phyloP scores from a whole-genome alignment of 1,140 invertebrate species.

The Pachyrhynchus sulphureomaculatus region DNA sequence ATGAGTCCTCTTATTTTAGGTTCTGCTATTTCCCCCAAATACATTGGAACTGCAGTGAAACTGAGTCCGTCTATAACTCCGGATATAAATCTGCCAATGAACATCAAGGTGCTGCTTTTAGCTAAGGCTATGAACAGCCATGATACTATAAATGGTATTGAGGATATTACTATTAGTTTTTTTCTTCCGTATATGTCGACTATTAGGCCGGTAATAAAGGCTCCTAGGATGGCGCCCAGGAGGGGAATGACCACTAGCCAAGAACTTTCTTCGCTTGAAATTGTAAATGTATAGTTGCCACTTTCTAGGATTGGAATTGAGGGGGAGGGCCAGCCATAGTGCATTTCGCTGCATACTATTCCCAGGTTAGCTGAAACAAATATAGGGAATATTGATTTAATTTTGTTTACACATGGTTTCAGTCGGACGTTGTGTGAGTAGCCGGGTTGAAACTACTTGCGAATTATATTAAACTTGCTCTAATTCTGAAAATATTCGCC shows the following conservation, averaged over 20 bases:
- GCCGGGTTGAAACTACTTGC: not conserved
- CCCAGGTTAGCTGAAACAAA: slow-evolving; percentile 32
- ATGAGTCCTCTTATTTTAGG: slow-evolving; percentile 63
- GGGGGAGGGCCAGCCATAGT: slow-evolving; percentile 45
- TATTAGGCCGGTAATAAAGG: slow-evolving; percentile 54
- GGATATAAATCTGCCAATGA: slow-evolving; percentile 53
- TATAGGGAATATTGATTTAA: not conserved
- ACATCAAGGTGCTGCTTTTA: slow-evolving; percentile 48
- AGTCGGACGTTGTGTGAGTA: not conserved
- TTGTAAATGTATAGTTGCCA: slow-evolving; percentile 42
- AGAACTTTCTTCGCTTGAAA: slow-evolving; percentile 51
- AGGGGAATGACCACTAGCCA: slow-evolving; percentile 65
- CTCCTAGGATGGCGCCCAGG: slow-evolving; percentile 62
- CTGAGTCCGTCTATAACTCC: slow-evolving; percentile 67
- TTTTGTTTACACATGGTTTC: not conserved
- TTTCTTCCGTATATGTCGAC: slow-evolving; percentile 67
- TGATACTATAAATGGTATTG: slow-evolving; percentile 61
- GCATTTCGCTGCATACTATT: slow-evolving; percentile 42
- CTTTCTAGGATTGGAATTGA: slow-evolving; percentile 34
- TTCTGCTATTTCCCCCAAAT: slow-evolving; percentile 65
- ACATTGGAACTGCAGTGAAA: slow-evolving; percentile 64
- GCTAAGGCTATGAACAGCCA: slow-evolving; percentile 64
- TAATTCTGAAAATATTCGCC: too few relatives aligned
- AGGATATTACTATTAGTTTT: slow-evolving; percentile 57
- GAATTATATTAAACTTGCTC: too few relatives aligned